phyloP scores from a whole-genome alignment of 2,113 vertebrate genomes.

The Lophochroa leadbeateri region DNA sequence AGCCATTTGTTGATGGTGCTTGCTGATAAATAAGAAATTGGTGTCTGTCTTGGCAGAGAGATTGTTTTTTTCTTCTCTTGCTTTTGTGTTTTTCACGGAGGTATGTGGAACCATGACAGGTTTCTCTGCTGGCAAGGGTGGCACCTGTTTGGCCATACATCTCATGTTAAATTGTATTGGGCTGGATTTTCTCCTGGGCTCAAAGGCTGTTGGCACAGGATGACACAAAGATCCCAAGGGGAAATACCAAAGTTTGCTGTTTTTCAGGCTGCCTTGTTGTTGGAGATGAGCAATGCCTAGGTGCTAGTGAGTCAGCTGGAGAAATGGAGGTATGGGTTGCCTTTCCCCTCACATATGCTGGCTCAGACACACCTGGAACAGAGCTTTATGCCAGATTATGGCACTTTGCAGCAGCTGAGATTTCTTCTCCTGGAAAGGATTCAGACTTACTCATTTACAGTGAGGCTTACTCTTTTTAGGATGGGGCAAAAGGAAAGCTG shows the following conservation, averaged over 20 bases:
- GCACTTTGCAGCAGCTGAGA: background rate
- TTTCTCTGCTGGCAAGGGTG: background rate
- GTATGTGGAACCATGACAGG: background rate
- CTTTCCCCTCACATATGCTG: background rate
- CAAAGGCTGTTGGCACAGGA: background rate
- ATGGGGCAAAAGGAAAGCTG: background rate
- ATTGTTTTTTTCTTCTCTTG: background rate
- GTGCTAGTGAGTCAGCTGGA: background rate
- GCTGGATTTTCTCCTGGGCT: background rate
- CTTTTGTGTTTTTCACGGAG: background rate
- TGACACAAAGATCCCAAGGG: background rate
- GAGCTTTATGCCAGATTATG: background rate
- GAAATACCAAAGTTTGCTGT: background rate
- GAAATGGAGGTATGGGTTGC: background rate
- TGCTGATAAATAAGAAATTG: background rate
- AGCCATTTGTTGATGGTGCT: background rate
- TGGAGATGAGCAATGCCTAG: background rate
- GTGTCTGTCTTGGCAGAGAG: background rate
- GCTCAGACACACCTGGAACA: background rate
- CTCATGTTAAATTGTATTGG: background rate
- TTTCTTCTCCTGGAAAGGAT: background rate
- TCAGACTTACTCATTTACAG: background rate
- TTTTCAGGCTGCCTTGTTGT: background rate
- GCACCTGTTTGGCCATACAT: background rate
- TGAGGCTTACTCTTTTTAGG: background rate